phyloP scores from a whole-genome alignment of 1,140 invertebrate species.

The Coenobita brevimanus region DNA sequence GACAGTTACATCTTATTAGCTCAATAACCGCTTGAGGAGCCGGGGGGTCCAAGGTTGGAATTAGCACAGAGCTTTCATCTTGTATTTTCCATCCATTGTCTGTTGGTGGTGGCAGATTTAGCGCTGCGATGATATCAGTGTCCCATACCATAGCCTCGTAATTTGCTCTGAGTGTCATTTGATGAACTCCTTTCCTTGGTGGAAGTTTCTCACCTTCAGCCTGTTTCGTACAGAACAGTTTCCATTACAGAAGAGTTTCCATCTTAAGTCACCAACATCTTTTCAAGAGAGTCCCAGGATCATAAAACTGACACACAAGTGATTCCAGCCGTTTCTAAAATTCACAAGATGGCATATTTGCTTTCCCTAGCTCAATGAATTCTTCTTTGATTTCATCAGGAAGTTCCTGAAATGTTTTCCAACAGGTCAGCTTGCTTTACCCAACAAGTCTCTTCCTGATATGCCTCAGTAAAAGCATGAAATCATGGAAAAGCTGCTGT shows the following conservation, averaged over 20 bases:
- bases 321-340: background rate
- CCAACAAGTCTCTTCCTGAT: background rate
- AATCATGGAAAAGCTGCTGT: no score
- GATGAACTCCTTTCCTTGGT: background rate
- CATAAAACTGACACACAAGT: background rate
- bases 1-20: no score
- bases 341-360: background rate
- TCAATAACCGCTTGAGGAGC: no score
- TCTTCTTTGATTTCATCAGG: background rate
- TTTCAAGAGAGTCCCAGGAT: background rate
- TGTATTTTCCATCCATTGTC: background rate
- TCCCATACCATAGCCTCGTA: background rate
- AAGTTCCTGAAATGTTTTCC: background rate
- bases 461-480: background rate
- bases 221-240: background rate
- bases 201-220: no score
- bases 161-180: background rate
- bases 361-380: background rate
- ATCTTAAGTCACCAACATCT: background rate
- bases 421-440: background rate
- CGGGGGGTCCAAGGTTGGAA: background rate
- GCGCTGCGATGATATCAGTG: background rate
- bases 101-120: background rate
- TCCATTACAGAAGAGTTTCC: no score
- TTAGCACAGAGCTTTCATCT: background rate